These are phyloP conservation scores for Dolichopus griseipennis DNA, from an alignment of 2,888 invertebrate genomes.

Conservation along the genomic window DNA sequence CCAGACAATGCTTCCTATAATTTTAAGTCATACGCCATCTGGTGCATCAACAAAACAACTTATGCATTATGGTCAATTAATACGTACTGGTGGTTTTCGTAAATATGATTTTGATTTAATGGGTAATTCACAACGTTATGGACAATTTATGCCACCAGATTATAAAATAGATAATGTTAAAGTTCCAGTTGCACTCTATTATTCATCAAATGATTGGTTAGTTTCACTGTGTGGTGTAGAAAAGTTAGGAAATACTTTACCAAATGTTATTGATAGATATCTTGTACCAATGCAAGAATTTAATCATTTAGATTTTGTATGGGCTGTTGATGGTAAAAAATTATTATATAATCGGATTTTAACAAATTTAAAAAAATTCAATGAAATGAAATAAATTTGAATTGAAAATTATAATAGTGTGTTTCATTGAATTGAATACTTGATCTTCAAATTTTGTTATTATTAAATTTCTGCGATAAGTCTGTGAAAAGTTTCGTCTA, in stretches of 20 bases:
- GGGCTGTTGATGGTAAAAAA: slow-evolving; percentile 46
- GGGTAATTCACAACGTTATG: slow-evolving; percentile 46
- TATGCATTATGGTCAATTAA: slow-evolving; percentile 43
- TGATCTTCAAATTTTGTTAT: too few relatives aligned
- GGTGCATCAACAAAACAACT: slow-evolving; percentile 43
- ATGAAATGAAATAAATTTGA: background rate
- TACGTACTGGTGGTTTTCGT: slow-evolving; percentile 42
- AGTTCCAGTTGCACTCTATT: slow-evolving; percentile 50
- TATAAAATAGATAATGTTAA: slow-evolving; percentile 48
- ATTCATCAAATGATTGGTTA: slow-evolving; percentile 56
- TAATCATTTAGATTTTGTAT: slow-evolving; percentile 51
- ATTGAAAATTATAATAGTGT: too few relatives aligned
- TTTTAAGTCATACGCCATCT: slow-evolving; percentile 43
- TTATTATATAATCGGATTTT: slow-evolving; percentile 44
- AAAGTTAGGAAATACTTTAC: slow-evolving; percentile 45
- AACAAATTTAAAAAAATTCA: slow-evolving; percentile 28
- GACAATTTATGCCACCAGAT: slow-evolving; percentile 45
- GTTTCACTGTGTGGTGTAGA: slow-evolving; percentile 51
- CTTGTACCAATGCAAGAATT: slow-evolving; percentile 49
- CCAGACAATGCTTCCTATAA: slow-evolving; percentile 43
- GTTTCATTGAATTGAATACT: too few relatives aligned
- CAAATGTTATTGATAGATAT: slow-evolving; percentile 48
- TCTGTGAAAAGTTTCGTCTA: too few relatives aligned
- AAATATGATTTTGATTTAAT: slow-evolving; percentile 43
- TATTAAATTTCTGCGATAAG: too few relatives aligned